Percentiles rank a stretch among this genome's conserved stretches.
Evolutionary conservation across 2,797 vertebrate species (phyloP).

Genomic region (Cyclopterus lumpus): DNA sequence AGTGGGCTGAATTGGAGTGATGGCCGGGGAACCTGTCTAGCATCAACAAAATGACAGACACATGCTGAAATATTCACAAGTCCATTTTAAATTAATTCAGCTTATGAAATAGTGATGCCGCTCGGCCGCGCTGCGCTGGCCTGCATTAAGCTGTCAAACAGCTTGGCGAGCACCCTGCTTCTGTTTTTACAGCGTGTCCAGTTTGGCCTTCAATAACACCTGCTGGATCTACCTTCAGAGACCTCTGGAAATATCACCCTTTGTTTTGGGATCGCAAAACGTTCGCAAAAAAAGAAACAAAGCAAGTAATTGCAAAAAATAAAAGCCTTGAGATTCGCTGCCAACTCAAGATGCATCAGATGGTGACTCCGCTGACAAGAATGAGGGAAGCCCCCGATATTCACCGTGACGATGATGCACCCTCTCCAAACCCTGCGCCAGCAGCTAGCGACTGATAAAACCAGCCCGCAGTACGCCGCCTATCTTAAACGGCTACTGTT

Average conservation of each 20-base stretch:
- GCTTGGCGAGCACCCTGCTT: constrained; percentile 61
- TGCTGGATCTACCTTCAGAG: constrained; percentile 46
- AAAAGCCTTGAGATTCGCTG: constrained; percentile 13
- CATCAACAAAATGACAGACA: constrained; percentile 36
- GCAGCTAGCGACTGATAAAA: constrained; percentile 9
- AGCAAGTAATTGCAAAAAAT: neutral
- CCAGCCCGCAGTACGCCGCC: neutral
- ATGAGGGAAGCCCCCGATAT: constrained; percentile 11
- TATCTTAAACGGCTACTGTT: constrained; percentile 6
- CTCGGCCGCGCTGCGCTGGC: constrained; percentile 16
- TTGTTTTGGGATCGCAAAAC: constrained; percentile 19
- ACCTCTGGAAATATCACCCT: constrained; percentile 3
- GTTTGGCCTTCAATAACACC: constrained; percentile 50
- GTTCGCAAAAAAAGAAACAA: neutral
- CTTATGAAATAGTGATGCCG: constrained; percentile 54
- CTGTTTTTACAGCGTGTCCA: constrained; percentile 41
- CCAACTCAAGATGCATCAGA: constrained; percentile 18
- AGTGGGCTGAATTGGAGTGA: constrained; percentile 29
- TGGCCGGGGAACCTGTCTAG: constrained; percentile 31
- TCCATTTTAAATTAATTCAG: constrained; percentile 34
- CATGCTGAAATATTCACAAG: constrained; percentile 33
- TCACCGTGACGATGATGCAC: neutral
- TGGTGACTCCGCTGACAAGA: constrained; percentile 5
- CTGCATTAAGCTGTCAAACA: constrained; percentile 51
- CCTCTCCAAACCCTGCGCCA: constrained; percentile 17